Evolutionary conservation across 2,888 invertebrate species (phyloP).

Genomic region (Epinotia ramella): DNA sequence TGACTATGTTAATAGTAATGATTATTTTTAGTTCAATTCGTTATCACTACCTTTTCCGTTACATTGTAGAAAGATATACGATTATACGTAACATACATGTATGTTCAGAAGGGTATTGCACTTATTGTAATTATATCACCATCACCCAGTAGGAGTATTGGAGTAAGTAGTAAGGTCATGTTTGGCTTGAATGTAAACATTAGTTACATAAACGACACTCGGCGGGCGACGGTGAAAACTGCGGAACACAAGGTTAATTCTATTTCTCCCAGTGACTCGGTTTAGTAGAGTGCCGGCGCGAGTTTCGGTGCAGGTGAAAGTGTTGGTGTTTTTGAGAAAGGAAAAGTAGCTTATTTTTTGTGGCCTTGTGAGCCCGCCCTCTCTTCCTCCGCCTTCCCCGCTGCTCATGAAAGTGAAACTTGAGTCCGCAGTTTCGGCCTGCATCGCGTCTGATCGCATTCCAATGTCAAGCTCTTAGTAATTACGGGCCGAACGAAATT

Average conservation of each 20-base stretch:
- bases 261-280: constrained; percentile 15
- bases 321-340: constrained; percentile 82
- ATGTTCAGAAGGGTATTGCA: constrained; percentile 15
- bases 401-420: constrained; percentile 75
- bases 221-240: constrained; percentile 51
- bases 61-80: not conserved
- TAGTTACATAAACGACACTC: constrained; percentile 48
- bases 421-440: constrained; percentile 57
- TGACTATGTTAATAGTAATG: too few relatives aligned
- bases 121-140: constrained; percentile 35
- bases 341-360: constrained; percentile 82
- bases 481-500: constrained; percentile 50
- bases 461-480: constrained; percentile 47
- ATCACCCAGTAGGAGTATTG: constrained; percentile 16
- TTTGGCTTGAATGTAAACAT: constrained; percentile 47
- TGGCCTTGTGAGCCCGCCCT: constrained; percentile 70
- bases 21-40: not conserved
- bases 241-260: constrained; percentile 20
- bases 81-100: not conserved
- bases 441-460: constrained; percentile 51
- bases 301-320: constrained; percentile 80
- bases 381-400: constrained; percentile 49
- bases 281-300: constrained; percentile 57
- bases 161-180: constrained; percentile 42
- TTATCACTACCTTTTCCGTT: not conserved